Evolutionary conservation across 2,888 invertebrate species (phyloP).

Genomic region (Pristionchus arcanus): DNA sequence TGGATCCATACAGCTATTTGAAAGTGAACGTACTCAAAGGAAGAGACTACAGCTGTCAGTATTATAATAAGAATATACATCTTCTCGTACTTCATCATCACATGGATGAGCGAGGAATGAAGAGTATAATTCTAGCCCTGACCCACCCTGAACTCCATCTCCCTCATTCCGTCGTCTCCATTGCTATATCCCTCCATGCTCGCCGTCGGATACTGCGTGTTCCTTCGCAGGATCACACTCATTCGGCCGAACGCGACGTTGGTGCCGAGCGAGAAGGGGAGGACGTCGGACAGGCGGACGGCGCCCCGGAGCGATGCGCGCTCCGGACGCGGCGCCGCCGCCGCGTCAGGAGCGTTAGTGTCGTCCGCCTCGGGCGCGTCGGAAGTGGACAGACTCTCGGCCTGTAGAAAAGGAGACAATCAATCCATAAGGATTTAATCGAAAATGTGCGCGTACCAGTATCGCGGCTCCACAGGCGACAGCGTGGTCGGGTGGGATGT

Average conservation of each 20-base stretch:
- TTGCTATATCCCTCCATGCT: not conserved
- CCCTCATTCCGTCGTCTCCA: not conserved
- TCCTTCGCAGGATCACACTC: not conserved
- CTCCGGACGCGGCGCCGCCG: not conserved
- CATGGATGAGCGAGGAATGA: no score
- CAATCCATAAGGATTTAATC: no score
- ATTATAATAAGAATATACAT: no score
- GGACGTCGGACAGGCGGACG: not conserved
- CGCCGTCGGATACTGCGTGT: slow-evolving; percentile 9
- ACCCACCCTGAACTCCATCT: not conserved
- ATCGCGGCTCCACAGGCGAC: slow-evolving; percentile 43
- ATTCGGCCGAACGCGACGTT: not conserved
- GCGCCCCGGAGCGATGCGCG: not conserved
- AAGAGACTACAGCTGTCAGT: no score
- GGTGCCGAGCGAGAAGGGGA: not conserved
- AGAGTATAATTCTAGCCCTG: no score
- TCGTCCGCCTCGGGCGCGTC: no score
- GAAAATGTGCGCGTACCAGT: not conserved
- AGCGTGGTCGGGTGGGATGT: slow-evolving; percentile 41
- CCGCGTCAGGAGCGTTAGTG: no score
- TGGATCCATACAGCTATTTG: no score
- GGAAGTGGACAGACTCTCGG: not conserved
- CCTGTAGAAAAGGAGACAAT: not conserved
- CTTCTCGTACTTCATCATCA: no score
- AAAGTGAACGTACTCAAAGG: no score